A percentile compares a stretch with the other conserved stretches of the same genome.
Conservation (phyloP, 2,888 invertebrate genomes). For the Dinocampus coccinellae region DNA sequence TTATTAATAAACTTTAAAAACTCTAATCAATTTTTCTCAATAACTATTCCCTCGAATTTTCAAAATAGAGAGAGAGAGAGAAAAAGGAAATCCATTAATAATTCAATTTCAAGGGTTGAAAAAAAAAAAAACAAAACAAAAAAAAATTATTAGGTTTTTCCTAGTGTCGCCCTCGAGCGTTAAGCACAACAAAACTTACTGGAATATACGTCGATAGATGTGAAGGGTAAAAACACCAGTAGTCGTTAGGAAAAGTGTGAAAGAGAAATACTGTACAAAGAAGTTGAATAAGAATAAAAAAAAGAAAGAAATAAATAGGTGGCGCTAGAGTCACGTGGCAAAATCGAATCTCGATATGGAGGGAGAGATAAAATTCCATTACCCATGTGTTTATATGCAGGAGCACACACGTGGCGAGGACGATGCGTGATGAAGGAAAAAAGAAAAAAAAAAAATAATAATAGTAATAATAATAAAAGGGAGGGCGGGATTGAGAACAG, state of each 20-base stretch:
- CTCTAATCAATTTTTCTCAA: background rate
- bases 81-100: background rate
- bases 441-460: too few species aligned
- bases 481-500: constrained; percentile 40
- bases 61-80: background rate
- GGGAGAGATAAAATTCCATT: constrained; percentile 15
- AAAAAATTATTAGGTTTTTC: background rate
- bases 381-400: constrained; percentile 32
- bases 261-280: background rate
- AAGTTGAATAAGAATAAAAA: background rate
- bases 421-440: constrained; percentile 13
- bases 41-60: background rate
- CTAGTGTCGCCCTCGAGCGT: constrained; percentile 54
- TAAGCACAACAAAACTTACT: background rate
- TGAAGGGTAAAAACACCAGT: background rate
- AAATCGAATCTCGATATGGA: background rate
- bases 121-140: background rate
- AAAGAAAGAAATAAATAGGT: too few species aligned
- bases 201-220: background rate
- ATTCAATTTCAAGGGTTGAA: background rate
- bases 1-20: constrained; percentile 13
- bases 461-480: too few species aligned
- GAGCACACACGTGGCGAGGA: constrained; percentile 44
- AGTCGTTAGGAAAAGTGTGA: background rate
- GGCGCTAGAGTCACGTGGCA: constrained; percentile 4